phyloP scores from a whole-genome alignment of 2,113 vertebrate genomes.

The Daboia siamensis region DNA sequence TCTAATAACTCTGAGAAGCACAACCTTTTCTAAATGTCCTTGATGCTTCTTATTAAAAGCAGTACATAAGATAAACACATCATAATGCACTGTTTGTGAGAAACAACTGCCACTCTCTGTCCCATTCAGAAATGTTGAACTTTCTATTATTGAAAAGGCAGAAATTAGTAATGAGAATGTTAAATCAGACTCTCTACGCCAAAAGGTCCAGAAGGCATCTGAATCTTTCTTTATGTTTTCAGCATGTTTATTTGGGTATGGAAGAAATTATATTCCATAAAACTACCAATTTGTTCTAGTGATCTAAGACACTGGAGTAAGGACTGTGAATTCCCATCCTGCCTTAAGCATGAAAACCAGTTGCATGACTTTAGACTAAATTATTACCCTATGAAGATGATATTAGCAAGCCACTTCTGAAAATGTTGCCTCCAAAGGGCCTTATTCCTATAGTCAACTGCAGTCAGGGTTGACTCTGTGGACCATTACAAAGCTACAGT shows the following conservation, averaged over 20 bases:
- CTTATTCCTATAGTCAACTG: not conserved
- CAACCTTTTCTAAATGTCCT: not conserved
- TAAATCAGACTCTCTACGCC: not conserved
- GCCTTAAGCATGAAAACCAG: not conserved
- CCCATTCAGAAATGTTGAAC: not conserved
- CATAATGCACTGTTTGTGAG: not conserved
- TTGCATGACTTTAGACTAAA: not conserved
- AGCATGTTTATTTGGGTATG: not conserved
- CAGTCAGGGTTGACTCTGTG: not conserved
- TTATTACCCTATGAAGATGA: not conserved
- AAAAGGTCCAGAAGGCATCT: not conserved
- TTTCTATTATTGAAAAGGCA: not conserved
- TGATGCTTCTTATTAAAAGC: not conserved
- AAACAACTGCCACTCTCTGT: not conserved
- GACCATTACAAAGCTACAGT: not conserved
- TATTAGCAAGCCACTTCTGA: not conserved
- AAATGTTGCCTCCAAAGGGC: not conserved
- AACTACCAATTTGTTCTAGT: not conserved
- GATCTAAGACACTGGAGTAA: not conserved
- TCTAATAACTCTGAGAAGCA: not conserved
- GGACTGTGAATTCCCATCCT: not conserved
- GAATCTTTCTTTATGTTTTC: not conserved
- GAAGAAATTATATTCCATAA: not conserved
- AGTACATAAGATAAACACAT: constrained; percentile 24
- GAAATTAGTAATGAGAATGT: not conserved